Conservation (phyloP, 2,797 vertebrate species). For the Synanceia verrucosa region DNA sequence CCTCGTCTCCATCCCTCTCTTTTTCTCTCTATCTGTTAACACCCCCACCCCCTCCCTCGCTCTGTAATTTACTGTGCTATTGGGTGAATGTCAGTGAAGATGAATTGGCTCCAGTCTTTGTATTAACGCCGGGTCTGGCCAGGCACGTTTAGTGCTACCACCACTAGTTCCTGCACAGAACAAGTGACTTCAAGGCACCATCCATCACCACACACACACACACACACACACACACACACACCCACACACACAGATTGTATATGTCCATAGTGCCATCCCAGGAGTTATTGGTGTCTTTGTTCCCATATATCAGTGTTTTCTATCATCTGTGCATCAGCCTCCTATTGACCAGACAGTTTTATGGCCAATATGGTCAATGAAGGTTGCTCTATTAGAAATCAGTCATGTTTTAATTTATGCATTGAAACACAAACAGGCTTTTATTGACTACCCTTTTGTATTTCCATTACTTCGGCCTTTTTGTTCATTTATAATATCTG, state of each 20-base stretch:
- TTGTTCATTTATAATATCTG: not conserved
- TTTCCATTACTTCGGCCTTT: not conserved
- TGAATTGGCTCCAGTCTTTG: slow-evolving; percentile 57
- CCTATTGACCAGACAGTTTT: slow-evolving; percentile 52
- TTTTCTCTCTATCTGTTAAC: slow-evolving; percentile 21
- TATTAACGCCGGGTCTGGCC: slow-evolving; percentile 58
- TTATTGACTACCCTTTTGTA: not conserved
- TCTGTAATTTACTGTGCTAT: slow-evolving; percentile 66
- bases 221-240: slow-evolving; percentile 1
- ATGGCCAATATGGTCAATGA: slow-evolving; percentile 49
- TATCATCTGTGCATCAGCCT: slow-evolving; percentile 35
- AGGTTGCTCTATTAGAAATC: slow-evolving; percentile 37
- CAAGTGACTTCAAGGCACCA: slow-evolving; percentile 44
- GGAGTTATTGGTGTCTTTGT: slow-evolving; percentile 25
- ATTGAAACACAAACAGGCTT: slow-evolving; percentile 1
- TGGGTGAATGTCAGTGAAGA: slow-evolving; percentile 72
- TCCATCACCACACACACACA: slow-evolving; percentile 38
- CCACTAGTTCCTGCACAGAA: slow-evolving; percentile 41
- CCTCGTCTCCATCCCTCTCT: slow-evolving; percentile 6
- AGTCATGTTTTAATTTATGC: slow-evolving; percentile 50
- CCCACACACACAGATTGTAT: not conserved
- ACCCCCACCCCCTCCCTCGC: slow-evolving; percentile 6
- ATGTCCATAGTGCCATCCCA: slow-evolving; percentile 22
- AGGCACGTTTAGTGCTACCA: slow-evolving; percentile 50
- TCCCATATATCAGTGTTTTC: slow-evolving; percentile 41